phyloP scores from a whole-genome alignment of 1,140 invertebrate genomes.

The Rhynchophorus ferrugineus region DNA sequence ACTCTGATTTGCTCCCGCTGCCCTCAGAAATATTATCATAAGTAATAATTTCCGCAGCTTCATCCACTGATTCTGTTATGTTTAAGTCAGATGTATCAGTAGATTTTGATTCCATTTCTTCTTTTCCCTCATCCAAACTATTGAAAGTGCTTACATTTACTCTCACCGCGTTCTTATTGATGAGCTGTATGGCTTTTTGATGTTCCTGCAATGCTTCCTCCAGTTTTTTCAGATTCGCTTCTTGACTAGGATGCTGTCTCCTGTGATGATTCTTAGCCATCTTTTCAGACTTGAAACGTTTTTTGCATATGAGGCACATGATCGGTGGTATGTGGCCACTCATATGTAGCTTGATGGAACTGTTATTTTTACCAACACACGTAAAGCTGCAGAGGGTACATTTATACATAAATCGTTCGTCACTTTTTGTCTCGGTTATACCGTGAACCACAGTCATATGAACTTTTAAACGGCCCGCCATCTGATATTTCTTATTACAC shows the following conservation, averaged over 20 bases:
- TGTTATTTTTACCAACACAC: not conserved
- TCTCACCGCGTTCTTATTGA: not conserved
- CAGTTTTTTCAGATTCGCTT: not conserved
- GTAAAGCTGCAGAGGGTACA: slow-evolving; percentile 23
- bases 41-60: too few species aligned
- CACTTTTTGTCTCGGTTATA: slow-evolving; percentile 4
- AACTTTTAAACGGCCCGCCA: slow-evolving; percentile 6
- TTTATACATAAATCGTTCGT: slow-evolving; percentile 1
- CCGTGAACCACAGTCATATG: slow-evolving; percentile 20
- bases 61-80: too few species aligned
- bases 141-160: too few species aligned
- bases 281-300: slow-evolving; percentile 8
- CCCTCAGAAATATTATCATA: too few species aligned
- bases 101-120: too few species aligned
- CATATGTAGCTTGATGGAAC: slow-evolving; percentile 21
- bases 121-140: too few species aligned
- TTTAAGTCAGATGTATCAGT: too few species aligned
- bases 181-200: slow-evolving; percentile 1
- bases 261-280: slow-evolving; percentile 8
- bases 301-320: slow-evolving; percentile 21
- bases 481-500: slow-evolving; percentile 18
- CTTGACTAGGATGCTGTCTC: slow-evolving; percentile 6
- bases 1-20: too few species aligned
- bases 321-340: slow-evolving; percentile 23
- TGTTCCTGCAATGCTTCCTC: slow-evolving; percentile 4